Evolutionary conservation across 1,140 invertebrate species (phyloP).

Genomic region (Stegodyphus dumicola): DNA sequence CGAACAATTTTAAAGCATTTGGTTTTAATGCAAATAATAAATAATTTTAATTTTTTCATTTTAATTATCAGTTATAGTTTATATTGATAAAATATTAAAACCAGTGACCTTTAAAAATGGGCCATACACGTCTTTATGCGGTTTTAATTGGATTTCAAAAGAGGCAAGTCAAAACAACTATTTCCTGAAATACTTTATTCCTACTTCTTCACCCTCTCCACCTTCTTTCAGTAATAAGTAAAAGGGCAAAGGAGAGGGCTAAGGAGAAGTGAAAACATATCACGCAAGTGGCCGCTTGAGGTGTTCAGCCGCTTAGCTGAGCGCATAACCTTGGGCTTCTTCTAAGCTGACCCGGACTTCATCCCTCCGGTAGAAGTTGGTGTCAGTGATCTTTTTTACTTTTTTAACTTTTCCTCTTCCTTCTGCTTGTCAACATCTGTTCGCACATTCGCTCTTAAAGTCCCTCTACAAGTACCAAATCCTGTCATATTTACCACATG

Average conservation of each 20-base stretch:
- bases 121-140: no score
- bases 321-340: conserved; percentile 34
- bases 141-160: no score
- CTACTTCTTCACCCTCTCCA: no score
- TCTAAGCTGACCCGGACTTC: conserved; percentile 34
- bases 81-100: no score
- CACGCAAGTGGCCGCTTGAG: neutral
- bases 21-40: no score
- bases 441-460: conserved; percentile 27
- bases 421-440: conserved; percentile 48
- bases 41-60: no score
- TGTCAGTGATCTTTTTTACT: conserved; percentile 39
- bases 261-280: conserved; percentile 39
- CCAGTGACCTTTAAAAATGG: no score
- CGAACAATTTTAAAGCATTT: no score
- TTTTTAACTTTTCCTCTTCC: conserved; percentile 1
- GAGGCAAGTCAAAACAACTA: no score
- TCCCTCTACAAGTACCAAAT: conserved; percentile 16
- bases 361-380: conserved; percentile 8
- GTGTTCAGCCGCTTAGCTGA: conserved; percentile 2
- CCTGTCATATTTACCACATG: conserved; percentile 44
- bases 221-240: no score
- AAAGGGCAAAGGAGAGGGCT: neutral
- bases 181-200: no score
- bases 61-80: no score